A percentile compares a stretch with the other conserved stretches of the same genome.
These are phyloP conservation scores for Cataglyphis livida DNA, from an alignment of 2,888 invertebrate species.

Conservation along the genomic window DNA sequence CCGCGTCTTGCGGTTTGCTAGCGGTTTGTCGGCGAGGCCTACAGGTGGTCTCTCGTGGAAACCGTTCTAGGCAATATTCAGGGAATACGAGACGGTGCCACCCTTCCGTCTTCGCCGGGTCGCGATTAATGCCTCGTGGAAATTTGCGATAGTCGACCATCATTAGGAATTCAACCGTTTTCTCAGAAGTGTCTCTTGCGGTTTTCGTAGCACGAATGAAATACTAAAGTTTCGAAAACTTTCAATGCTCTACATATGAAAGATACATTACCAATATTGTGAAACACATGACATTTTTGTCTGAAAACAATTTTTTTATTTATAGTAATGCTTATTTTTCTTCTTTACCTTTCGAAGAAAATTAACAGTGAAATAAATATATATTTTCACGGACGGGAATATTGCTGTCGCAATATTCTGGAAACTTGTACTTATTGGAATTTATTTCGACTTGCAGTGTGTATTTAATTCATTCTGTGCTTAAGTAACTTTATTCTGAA, in stretches of 20 bases:
- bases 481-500: slow-evolving; percentile 6
- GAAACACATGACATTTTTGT: background rate
- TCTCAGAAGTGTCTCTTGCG: background rate
- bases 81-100: slow-evolving; percentile 25
- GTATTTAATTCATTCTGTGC: background rate
- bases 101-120: slow-evolving; percentile 24
- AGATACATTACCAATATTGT: background rate
- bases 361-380: background rate
- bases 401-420: background rate
- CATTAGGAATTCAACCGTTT: background rate
- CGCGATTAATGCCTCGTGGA: slow-evolving; percentile 25
- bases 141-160: slow-evolving; percentile 32
- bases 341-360: background rate
- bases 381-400: background rate
- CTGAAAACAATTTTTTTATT: background rate
- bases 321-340: background rate
- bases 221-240: background rate
- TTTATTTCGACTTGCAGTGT: background rate
- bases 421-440: background rate
- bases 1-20: slow-evolving; percentile 80
- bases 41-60: slow-evolving; percentile 78
- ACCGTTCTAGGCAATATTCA: slow-evolving; percentile 63
- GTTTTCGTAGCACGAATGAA: background rate
- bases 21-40: slow-evolving; percentile 76
- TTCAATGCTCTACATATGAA: background rate